Percentiles rank a stretch among this genome's conserved stretches.
These are phyloP conservation scores for Protodeltote pygarga DNA, from an alignment of 2,888 invertebrate genomes.

Conservation along the genomic window DNA sequence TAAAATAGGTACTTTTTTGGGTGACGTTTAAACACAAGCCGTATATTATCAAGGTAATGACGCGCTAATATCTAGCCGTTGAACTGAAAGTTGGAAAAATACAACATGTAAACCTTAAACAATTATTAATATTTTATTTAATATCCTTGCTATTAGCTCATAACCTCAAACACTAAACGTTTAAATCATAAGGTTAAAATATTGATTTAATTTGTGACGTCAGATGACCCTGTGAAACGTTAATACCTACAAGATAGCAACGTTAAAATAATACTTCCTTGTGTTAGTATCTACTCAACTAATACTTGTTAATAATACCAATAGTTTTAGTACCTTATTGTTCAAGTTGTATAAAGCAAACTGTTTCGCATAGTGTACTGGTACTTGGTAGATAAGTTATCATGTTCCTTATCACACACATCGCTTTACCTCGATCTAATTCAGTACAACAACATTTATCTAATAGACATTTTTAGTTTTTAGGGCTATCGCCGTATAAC, in stretches of 20 bases:
- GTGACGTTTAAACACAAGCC: too few species aligned
- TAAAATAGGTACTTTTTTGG: too few species aligned
- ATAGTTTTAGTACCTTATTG: constrained; percentile 32
- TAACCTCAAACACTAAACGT: constrained; percentile 6
- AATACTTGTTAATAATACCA: constrained; percentile 28
- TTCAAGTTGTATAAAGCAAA: constrained; percentile 19
- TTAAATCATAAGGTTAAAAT: constrained; percentile 25
- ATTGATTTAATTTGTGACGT: constrained; percentile 38
- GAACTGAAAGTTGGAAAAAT: too few species aligned
- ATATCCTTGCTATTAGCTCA: constrained; percentile 15
- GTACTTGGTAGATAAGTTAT: constrained; percentile 66
- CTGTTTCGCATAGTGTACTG: constrained; percentile 58
- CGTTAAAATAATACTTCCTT: constrained; percentile 50
- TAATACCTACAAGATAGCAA: constrained; percentile 43
- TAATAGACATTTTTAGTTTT: constrained; percentile 49
- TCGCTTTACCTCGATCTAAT: constrained; percentile 75
- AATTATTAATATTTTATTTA: not conserved
- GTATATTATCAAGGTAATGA: too few species aligned
- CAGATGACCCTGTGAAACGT: constrained; percentile 42
- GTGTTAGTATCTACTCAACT: constrained; percentile 40
- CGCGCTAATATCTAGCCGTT: too few species aligned
- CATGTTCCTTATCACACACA: constrained; percentile 68
- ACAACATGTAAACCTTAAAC: not conserved
- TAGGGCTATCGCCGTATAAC: constrained; percentile 45
- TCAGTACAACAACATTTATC: constrained; percentile 60